Evolutionary conservation across 2,797 vertebrate species (phyloP), one percentile per base, ranked within the genome.

Genomic region (Pseudopleuronectes americanus): DNA sequence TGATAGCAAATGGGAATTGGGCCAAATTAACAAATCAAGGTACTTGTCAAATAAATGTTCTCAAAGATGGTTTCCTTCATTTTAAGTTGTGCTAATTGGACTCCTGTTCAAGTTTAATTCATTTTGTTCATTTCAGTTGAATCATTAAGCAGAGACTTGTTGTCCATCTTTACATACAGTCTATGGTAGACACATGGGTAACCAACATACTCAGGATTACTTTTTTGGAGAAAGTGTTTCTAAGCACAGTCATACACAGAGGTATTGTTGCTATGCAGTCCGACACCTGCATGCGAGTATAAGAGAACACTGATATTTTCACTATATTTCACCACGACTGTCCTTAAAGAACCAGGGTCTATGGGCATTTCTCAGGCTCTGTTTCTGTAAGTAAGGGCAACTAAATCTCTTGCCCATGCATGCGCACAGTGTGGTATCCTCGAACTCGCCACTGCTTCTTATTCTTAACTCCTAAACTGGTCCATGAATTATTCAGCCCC

Each of bases 371-470:
- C 48, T 31, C 1, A 4, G 24, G 22, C 4, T 68, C 4, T 72
- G 33, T 51, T 56, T 47, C 41, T 10, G 38, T 62, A 52, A 48
- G 60, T 14, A 49, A 16, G 4, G 33, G 43, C 64, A 69, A 80
- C 63, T 66, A 24, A 51, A 59, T 80, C 62, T 54, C 63, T 53
- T 33, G 47, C 26, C 23, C 60, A 17, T 83, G 90, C 90, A 91
- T 87, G 90, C 28, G 62, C 71, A 59, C 38, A 26, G 57, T 53
- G 63, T 63, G 63, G 71, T 48, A 21, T 58, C 57, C 19, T 28
- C 38, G 4, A 71, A 19, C 51, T 67, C 36, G 63, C 71, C 76
- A 14, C 70, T 21, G 81, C 80, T 81, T 80, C 71, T 56, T 6
- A 64, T 55, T 70, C 53, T 78, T 77, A 68, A 68, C 78, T 75